These are phyloP conservation scores for Dicyrtomina minuta DNA, from an alignment of 2,888 invertebrate species.

Conservation along the genomic window DNA sequence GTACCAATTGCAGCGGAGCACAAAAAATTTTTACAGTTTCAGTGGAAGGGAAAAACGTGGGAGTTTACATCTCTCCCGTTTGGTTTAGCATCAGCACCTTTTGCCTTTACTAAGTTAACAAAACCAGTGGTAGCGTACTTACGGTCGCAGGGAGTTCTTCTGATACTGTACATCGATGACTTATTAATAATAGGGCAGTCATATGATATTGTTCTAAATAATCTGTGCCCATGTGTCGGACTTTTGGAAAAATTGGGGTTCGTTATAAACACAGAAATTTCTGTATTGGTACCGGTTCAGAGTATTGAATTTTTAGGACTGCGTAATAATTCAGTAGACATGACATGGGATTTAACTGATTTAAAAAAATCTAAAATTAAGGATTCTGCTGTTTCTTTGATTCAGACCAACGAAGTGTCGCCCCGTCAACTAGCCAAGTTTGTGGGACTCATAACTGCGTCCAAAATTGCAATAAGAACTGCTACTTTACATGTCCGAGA, in stretches of 20 bases:
- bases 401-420: background rate
- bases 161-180: slow-evolving; percentile 6
- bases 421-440: background rate
- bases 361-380: background rate
- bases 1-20: slow-evolving; percentile 19
- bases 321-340: background rate
- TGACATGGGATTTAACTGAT: background rate
- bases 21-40: slow-evolving; percentile 33
- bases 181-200: background rate
- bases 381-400: background rate
- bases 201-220: background rate
- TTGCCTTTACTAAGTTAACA: too few species aligned
- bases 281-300: background rate
- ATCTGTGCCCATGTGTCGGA: background rate
- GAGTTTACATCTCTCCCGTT: slow-evolving; percentile 26
- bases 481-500: slow-evolving; percentile 2
- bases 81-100: slow-evolving; percentile 33
- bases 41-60: slow-evolving; percentile 14
- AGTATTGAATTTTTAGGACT: slow-evolving; percentile 8
- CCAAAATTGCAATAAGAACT: background rate
- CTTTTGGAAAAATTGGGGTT: background rate
- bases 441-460: background rate
- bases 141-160: background rate
- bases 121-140: slow-evolving; percentile 3
- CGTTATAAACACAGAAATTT: background rate